Base-by-base conservation (phyloP, 1,140 invertebrate species). In the Anoplolepis gracilipes region DNA sequence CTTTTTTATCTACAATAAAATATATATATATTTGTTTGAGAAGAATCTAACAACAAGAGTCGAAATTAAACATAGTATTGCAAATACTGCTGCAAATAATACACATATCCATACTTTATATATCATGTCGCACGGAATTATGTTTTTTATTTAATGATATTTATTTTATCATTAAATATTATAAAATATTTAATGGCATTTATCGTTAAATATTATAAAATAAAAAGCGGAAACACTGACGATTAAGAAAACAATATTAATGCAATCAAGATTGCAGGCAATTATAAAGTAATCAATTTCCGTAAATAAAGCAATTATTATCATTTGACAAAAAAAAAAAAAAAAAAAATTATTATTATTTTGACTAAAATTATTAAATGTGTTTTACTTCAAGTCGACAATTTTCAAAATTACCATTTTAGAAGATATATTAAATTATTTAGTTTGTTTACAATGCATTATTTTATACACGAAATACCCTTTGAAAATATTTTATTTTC, bases 381-480 rank as follows among this genome's bases (percentile, higher is more conserved):
- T n/a, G n/a, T 46, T 33, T 33, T 8, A 16, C 16, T 75, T 39
- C 1, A 39, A 10, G 22, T 8, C 49, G 2, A 1, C 10, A n/a
- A 36, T 36, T 62, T 28, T 19, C 7, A 42, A n/a, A 30, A 30
- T 62, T 22, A 39, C 19, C 16, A 13, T 3, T 75, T 25, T 19
- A n/a, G 33, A 25, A 59, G 25, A 7, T 16, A 57, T 10, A 61
- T 30, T 61, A 53, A 42, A 42, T 42, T 42, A 7, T 22, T 77
- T 64, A 42, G 0, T 64, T 49, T 8, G 19, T 42, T 59, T 75
- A 76, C 61, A n/a, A n/a, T n/a, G 73, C 36, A 30, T 62, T 25
- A 30, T 16, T 62, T 28, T 33, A 62, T 19, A 33, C 61, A 19
- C 30, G 19, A 16, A 11, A 55, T 6, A 55, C 39, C 39, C 8